These are phyloP conservation scores for Antheraea mylitta DNA, from an alignment of 1,140 invertebrate species.

Conservation along the genomic window DNA sequence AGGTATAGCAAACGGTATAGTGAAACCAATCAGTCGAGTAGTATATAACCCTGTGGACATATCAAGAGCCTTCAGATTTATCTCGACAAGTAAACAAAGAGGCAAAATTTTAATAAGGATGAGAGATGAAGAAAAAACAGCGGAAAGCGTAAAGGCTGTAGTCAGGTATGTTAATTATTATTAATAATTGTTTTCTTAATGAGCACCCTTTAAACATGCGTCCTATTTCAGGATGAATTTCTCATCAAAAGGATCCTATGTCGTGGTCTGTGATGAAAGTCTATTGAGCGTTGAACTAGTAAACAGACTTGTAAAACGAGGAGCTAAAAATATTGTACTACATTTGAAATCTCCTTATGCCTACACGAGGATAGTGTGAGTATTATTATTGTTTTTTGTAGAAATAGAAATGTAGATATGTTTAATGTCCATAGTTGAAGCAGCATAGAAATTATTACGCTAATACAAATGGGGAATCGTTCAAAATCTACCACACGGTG, in stretches of 20 bases:
- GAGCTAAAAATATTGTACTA: conserved; percentile 28
- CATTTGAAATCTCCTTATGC: conserved; percentile 23
- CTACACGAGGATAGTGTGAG: conserved; percentile 15
- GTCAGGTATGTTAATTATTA: conserved; percentile 18
- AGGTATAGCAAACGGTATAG: conserved; percentile 27
- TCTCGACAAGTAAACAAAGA: conserved; percentile 18
- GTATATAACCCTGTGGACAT: conserved; percentile 27
- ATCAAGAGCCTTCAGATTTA: conserved; percentile 24
- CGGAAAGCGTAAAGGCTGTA: conserved; percentile 10
- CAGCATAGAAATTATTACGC: no score
- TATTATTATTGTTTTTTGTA: not conserved
- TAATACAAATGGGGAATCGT: no score
- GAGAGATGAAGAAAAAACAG: conserved; percentile 12
- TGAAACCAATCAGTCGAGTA: conserved; percentile 28
- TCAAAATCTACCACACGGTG: no score
- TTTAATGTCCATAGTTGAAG: no score
- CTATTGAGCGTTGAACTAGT: conserved; percentile 27
- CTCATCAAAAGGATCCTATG: conserved; percentile 24
- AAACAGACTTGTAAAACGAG: conserved; percentile 27
- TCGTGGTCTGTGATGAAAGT: conserved; percentile 29
- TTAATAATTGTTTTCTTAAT: no score
- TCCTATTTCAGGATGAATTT: conserved; percentile 25
- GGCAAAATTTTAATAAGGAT: conserved; percentile 29
- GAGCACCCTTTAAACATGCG: no score
- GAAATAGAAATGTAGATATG: not conserved